A percentile compares a stretch with the other conserved stretches of the same genome.
Evolutionary conservation across 2,888 invertebrate species (phyloP).

Genomic region (Xanthia icteritia): DNA sequence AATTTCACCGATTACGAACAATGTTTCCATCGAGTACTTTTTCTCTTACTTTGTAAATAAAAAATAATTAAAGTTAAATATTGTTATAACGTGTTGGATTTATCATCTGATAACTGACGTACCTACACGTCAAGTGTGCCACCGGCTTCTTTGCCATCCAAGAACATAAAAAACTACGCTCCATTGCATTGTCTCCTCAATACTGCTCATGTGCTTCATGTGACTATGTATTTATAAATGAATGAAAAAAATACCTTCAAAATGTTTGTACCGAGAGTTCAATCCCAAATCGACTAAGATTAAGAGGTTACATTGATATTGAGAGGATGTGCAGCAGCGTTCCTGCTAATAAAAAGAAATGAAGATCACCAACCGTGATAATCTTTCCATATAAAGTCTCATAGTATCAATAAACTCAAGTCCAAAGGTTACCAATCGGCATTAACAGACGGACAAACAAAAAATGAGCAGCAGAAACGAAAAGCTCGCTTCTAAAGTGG

Average conservation of each 20-base stretch:
- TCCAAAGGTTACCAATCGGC: constrained; percentile 14
- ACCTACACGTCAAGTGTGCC: too few species aligned
- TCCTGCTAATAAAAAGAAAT: constrained; percentile 7
- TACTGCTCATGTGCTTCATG: too few species aligned
- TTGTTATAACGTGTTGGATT: not conserved
- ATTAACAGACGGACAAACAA: constrained; percentile 40
- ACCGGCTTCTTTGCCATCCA: too few species aligned
- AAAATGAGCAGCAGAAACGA: constrained; percentile 40
- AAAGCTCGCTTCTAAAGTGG: constrained; percentile 28
- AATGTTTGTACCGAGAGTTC: not conserved
- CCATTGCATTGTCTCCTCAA: too few species aligned
- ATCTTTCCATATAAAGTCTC: not conserved
- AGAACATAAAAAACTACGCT: too few species aligned
- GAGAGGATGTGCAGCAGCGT: not conserved
- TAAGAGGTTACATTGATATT: not conserved
- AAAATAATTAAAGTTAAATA: not conserved
- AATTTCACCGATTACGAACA: constrained; percentile 27
- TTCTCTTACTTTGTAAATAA: constrained; percentile 19
- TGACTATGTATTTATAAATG: too few species aligned
- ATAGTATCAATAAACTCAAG: not conserved
- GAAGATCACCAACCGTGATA: not conserved
- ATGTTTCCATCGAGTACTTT: constrained; percentile 16
- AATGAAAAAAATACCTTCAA: not conserved
- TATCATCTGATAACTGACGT: not conserved
- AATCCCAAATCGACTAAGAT: not conserved